A percentile compares a stretch with the other conserved stretches of the same genome.
These are phyloP conservation scores for Plecotus auritus DNA, from an alignment of 2,113 vertebrate species.

Conservation along the genomic window DNA sequence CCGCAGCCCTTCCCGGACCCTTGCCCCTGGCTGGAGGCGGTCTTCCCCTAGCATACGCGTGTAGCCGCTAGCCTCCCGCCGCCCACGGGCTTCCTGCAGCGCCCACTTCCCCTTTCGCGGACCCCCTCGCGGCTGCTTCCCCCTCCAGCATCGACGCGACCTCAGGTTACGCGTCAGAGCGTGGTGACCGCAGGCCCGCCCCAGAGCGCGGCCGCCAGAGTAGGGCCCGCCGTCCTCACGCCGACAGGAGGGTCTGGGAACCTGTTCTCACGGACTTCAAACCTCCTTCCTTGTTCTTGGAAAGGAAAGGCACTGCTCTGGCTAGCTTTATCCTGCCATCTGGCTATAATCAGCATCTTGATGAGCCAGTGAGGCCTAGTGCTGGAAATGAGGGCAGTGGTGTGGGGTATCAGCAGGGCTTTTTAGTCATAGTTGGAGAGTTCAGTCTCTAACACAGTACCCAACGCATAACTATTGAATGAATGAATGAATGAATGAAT, in stretches of 20 bases:
- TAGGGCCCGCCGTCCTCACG: neutral
- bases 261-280: neutral
- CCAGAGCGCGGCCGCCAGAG: neutral
- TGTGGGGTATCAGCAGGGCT: neutral
- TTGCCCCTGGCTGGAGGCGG: neutral
- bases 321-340: neutral
- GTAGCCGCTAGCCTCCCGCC: neutral
- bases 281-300: neutral
- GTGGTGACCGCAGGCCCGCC: neutral
- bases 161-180: neutral
- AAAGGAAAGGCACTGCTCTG: neutral
- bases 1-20: neutral
- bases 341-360: neutral
- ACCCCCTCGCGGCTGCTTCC: neutral
- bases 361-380: neutral
- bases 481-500: slow-evolving; percentile 22
- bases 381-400: neutral
- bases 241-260: neutral
- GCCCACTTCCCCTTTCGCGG: neutral
- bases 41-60: neutral
- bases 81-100: neutral
- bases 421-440: neutral
- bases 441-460: neutral
- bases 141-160: neutral
- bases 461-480: neutral